Evolutionary conservation across 1,140 invertebrate species (phyloP).

Genomic region (Homarus americanus): DNA sequence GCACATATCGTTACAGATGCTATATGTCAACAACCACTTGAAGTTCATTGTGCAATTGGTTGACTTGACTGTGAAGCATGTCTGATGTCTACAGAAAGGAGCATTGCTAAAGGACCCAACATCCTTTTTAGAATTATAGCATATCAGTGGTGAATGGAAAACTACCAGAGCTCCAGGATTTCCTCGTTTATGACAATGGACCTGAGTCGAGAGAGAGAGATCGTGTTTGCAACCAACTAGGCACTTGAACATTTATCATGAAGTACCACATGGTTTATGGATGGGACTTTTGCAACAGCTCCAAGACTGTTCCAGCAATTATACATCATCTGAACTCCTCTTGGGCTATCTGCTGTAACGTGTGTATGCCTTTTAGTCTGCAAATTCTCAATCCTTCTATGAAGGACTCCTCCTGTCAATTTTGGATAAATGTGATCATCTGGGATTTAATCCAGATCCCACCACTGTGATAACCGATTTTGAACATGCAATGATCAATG

Average conservation of each 20-base stretch:
- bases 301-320: slow-evolving; percentile 54
- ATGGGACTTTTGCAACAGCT: slow-evolving; percentile 39
- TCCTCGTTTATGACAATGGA: slow-evolving; percentile 32
- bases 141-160: slow-evolving; percentile 38
- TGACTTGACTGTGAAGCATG: too few relatives aligned
- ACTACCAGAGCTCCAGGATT: slow-evolving; percentile 22
- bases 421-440: slow-evolving; percentile 11
- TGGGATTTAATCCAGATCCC: slow-evolving; percentile 22
- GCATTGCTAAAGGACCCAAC: neutral
- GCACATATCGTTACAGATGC: too few relatives aligned
- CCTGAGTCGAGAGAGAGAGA: neutral
- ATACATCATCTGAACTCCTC: slow-evolving; percentile 18
- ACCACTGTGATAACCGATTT: slow-evolving; percentile 8
- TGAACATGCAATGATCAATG: too few relatives aligned
- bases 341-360: slow-evolving; percentile 51
- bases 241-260: neutral
- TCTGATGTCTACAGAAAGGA: neutral
- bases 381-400: slow-evolving; percentile 9
- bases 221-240: slow-evolving; percentile 30
- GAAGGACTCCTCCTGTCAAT: neutral
- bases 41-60: too few relatives aligned
- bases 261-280: slow-evolving; percentile 16
- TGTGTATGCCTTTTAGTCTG: slow-evolving; percentile 35
- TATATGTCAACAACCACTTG: too few relatives aligned
- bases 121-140: neutral